Conservation (phyloP, 2,113 vertebrate genomes). For the Bucco capensis region DNA sequence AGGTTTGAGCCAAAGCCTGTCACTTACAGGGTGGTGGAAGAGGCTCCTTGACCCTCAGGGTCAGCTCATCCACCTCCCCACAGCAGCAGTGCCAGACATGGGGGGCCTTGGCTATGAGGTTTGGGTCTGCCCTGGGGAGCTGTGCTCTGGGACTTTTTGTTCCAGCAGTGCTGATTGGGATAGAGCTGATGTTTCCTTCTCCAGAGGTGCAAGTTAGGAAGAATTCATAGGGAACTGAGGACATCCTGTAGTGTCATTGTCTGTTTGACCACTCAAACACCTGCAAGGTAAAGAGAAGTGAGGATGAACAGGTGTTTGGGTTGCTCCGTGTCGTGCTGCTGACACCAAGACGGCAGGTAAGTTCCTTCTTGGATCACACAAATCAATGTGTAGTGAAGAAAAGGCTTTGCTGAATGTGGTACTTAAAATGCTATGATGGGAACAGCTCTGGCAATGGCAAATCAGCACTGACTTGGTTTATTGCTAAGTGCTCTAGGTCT, state of each 20-base stretch:
- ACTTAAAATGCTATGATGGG: neutral
- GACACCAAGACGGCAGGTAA: neutral
- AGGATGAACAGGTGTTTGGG: neutral
- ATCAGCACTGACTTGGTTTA: neutral
- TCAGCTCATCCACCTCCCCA: no score
- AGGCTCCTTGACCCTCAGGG: fast-evolving
- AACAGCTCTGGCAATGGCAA: neutral
- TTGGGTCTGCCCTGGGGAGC: no score
- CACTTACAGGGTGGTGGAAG: fast-evolving
- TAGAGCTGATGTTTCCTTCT: neutral
- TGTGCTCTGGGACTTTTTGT: neutral
- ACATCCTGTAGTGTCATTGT: neutral
- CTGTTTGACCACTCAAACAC: neutral
- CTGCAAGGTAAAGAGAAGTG: neutral
- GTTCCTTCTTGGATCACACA: neutral
- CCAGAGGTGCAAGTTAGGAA: neutral
- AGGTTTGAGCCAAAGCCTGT: neutral
- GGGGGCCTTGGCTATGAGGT: fast-evolving
- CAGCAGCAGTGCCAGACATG: fast-evolving
- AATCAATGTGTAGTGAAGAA: neutral
- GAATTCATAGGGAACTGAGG: neutral
- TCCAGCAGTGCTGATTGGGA: neutral
- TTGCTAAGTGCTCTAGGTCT: conserved; percentile 1
- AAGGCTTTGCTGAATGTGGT: neutral
- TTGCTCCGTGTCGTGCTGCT: neutral